Evolutionary conservation across 2,888 invertebrate genomes (phyloP).

Genomic region (Andrena flavipes): DNA sequence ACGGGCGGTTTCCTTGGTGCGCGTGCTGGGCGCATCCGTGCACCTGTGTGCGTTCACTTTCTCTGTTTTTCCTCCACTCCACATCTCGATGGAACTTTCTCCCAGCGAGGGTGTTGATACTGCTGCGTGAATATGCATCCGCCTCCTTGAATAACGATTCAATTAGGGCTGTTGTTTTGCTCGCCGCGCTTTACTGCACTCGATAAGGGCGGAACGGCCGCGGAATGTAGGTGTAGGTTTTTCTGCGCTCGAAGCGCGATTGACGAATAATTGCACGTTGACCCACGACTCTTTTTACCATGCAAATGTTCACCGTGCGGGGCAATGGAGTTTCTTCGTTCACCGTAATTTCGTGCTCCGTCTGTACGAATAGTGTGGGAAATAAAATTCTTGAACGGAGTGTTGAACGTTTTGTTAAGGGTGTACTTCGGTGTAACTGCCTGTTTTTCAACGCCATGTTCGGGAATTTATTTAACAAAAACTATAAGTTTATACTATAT

Average conservation of each 20-base stretch:
- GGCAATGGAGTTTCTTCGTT: neutral
- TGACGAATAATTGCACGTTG: conserved; percentile 3
- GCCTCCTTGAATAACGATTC: conserved; percentile 51
- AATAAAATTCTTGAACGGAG: no score
- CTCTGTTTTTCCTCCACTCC: conserved; percentile 30
- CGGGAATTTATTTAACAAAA: no score
- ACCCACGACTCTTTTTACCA: neutral
- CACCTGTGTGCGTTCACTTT: conserved; percentile 36
- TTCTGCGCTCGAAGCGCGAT: neutral
- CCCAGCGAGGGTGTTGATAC: conserved; percentile 27
- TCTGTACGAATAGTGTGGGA: no score
- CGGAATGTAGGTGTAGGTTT: neutral
- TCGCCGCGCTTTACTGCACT: conserved; percentile 1
- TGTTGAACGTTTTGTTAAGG: neutral
- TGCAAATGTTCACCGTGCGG: neutral
- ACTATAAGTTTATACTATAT: no score
- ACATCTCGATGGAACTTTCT: conserved; percentile 19
- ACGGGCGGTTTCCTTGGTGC: neutral
- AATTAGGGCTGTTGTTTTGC: conserved; percentile 45
- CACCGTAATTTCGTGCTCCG: neutral
- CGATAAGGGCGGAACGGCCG: neutral
- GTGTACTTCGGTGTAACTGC: no score
- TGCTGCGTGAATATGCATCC: conserved; percentile 43
- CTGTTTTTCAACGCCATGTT: no score
- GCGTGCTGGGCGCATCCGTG: neutral